phyloP scores from a whole-genome alignment of 2,113 vertebrate genomes.

The Stercorarius parasiticus region DNA sequence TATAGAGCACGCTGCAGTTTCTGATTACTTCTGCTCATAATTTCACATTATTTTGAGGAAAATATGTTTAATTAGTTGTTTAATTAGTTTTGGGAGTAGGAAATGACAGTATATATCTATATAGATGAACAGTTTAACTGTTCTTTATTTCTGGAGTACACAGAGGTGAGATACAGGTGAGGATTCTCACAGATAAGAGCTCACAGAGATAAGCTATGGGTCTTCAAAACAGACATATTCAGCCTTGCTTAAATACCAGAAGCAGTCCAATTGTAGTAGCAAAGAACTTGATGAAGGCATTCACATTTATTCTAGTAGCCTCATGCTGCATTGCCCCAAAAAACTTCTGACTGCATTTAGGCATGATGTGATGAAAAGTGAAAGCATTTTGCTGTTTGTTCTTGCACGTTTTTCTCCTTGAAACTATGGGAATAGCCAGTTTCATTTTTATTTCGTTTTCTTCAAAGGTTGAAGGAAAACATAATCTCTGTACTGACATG shows the following conservation, averaged over 20 bases:
- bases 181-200: no score
- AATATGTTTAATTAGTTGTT: neutral
- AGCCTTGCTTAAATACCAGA: neutral
- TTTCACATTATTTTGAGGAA: neutral
- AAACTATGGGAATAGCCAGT: neutral
- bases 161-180: neutral
- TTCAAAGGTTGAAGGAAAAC: neutral
- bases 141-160: neutral
- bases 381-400: neutral
- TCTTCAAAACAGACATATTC: neutral
- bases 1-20: neutral
- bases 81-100: neutral
- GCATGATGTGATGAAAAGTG: neutral
- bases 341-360: neutral
- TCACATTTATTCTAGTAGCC: neutral
- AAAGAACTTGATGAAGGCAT: neutral
- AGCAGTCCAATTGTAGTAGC: neutral
- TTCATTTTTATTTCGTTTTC: neutral
- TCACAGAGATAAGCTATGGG: no score
- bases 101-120: neutral
- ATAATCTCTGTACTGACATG: neutral
- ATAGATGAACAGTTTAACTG: neutral
- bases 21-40: neutral
- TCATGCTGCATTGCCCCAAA: neutral
- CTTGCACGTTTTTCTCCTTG: neutral